A percentile compares a stretch with the other conserved stretches of the same genome.
Evolutionary conservation across 1,140 invertebrate genomes (phyloP).

Genomic region (Coenobita brevimanus): DNA sequence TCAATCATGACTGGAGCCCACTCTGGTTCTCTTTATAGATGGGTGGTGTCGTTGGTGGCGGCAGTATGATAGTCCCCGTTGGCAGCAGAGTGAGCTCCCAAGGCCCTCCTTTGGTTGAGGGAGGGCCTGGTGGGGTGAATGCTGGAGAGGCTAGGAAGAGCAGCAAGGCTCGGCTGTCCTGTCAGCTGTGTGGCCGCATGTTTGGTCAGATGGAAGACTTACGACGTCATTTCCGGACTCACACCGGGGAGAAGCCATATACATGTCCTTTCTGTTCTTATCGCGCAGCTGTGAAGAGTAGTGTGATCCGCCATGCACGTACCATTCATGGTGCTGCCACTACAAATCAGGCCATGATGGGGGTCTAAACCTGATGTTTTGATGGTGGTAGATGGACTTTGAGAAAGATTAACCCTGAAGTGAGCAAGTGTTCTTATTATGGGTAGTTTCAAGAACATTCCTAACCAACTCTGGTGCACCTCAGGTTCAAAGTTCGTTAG

Average conservation of each 20-base stretch:
- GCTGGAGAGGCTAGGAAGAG: background rate
- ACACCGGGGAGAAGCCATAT: constrained; percentile 66
- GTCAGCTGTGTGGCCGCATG: constrained; percentile 24
- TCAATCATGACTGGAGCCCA: constrained; percentile 9
- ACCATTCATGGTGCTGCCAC: constrained; percentile 48
- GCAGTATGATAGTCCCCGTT: no score
- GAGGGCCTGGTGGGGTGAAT: background rate
- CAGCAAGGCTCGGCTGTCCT: constrained; percentile 6
- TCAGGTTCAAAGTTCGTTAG: no score
- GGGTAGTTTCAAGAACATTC: no score
- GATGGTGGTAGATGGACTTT: no score
- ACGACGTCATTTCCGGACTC: constrained; percentile 56
- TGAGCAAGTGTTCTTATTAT: no score
- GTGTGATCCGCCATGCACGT: constrained; percentile 56
- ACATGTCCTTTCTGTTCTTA: constrained; percentile 63
- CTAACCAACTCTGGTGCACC: no score
- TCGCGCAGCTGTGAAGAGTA: constrained; percentile 65
- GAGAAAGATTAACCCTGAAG: no score
- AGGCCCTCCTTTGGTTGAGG: no score
- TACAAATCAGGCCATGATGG: background rate
- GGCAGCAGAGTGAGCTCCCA: no score
- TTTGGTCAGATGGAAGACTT: constrained; percentile 51
- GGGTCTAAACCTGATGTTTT: background rate
- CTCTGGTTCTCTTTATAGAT: constrained; percentile 27
- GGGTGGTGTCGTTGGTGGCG: background rate